phyloP scores from a whole-genome alignment of 2,888 invertebrate genomes.

The Tenthredo scrophulariae region DNA sequence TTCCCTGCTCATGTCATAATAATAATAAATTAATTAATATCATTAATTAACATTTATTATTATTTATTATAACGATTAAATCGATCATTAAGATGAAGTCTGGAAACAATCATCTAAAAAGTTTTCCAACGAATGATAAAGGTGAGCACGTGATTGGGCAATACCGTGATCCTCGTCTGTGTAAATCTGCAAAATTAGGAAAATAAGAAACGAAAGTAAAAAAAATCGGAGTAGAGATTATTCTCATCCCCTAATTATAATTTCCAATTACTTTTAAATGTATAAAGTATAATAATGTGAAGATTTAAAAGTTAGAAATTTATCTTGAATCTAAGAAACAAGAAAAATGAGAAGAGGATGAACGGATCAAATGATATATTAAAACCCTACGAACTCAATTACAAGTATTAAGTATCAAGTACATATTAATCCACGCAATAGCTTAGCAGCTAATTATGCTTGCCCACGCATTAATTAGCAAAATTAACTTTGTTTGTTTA shows the following conservation, averaged over 20 bases:
- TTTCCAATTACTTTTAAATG: neutral
- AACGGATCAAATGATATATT: neutral
- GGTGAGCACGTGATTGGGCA: slow-evolving; percentile 89
- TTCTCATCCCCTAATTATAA: neutral
- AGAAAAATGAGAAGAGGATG: slow-evolving; percentile 6
- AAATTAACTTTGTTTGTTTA: slow-evolving; percentile 39
- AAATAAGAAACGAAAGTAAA: neutral
- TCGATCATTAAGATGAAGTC: slow-evolving; percentile 61
- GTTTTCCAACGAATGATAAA: slow-evolving; percentile 93
- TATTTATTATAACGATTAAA: neutral
- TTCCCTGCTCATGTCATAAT: neutral
- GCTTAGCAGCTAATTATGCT: slow-evolving; percentile 34
- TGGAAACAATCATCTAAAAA: slow-evolving; percentile 86
- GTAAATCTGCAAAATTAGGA: slow-evolving; percentile 86
- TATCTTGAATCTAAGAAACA: neutral
- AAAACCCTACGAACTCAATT: neutral
- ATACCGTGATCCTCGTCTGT: slow-evolving; percentile 97
- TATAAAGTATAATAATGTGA: neutral
- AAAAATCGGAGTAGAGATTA: neutral
- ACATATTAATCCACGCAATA: slow-evolving; percentile 15
- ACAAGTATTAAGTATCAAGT: neutral
- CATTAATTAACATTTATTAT: neutral
- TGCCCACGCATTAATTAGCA: slow-evolving; percentile 24
- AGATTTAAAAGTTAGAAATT: neutral
- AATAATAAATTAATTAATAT: neutral